Percentiles rank a stretch among this genome's conserved stretches.
Conservation (phyloP, 2,797 vertebrate species). For the Anguilla megastoma region DNA sequence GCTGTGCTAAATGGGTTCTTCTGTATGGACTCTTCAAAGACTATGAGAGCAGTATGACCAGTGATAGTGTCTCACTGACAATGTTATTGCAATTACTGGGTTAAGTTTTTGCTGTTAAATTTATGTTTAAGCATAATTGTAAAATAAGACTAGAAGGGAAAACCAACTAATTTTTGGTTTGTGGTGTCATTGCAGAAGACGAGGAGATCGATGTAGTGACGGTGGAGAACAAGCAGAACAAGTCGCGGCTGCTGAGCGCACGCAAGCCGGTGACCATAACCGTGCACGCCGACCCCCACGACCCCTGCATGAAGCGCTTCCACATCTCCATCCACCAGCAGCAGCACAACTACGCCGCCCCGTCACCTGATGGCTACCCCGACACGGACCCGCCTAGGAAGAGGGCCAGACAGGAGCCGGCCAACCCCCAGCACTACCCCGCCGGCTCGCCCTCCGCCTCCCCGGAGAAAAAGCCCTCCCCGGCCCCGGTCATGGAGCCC, state of each 20-base stretch:
- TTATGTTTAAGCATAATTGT: background rate
- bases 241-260: conserved; percentile 72
- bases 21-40: background rate
- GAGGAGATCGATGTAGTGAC: conserved; percentile 95
- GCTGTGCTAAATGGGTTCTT: background rate
- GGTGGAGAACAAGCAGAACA: conserved; percentile 89
- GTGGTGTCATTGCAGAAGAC: conserved; percentile 67
- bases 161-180: background rate
- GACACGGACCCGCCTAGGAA: conserved; percentile 63
- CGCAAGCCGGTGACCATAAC: conserved; percentile 89
- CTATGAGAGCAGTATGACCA: background rate
- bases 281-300: conserved; percentile 84
- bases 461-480: conserved; percentile 59
- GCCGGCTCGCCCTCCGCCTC: conserved; percentile 59
- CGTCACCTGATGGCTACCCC: conserved; percentile 71
- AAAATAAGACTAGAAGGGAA: background rate
- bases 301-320: conserved; percentile 89
- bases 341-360: conserved; percentile 92
- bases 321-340: conserved; percentile 93
- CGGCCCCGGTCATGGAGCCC: conserved; percentile 45
- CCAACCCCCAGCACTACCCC: conserved; percentile 51
- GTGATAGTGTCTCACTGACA: background rate
- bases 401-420: conserved; percentile 63
- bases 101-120: background rate
- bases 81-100: background rate